Conservation (phyloP, 2,888 invertebrate genomes). For the Drosophila melanosoma region DNA sequence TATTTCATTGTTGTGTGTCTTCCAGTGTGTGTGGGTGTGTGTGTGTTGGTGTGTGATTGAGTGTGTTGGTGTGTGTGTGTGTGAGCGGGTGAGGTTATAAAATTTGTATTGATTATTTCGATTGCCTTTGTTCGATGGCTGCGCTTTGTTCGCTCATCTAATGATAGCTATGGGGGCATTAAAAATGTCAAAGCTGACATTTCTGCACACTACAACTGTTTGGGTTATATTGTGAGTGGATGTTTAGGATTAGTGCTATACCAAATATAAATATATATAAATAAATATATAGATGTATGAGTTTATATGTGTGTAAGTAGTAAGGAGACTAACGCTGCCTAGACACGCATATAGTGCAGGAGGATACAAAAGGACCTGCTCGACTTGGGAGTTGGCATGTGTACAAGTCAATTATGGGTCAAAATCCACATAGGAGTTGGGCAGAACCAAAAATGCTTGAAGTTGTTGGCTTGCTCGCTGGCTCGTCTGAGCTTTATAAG, state of each 20-base stretch:
- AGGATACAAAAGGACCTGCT: slow-evolving; percentile 17
- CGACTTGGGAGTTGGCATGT: slow-evolving; percentile 67
- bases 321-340: slow-evolving; percentile 53
- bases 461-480: slow-evolving; percentile 34
- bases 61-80: slow-evolving; percentile 1
- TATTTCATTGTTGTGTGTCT: slow-evolving; percentile 74
- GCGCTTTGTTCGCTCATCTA: slow-evolving; percentile 76
- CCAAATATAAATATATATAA: slow-evolving; percentile 39
- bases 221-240: slow-evolving; percentile 6
- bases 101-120: slow-evolving; percentile 81
- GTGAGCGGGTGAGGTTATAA: slow-evolving; percentile 60
- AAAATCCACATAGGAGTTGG: slow-evolving; percentile 75
- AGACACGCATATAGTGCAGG: slow-evolving; percentile 59
- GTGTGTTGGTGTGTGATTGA: slow-evolving; percentile 1
- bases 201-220: slow-evolving; percentile 31
- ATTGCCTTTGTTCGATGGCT: slow-evolving; percentile 76
- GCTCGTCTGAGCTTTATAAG: slow-evolving; percentile 56
- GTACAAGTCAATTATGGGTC: slow-evolving; percentile 81
- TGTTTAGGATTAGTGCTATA: slow-evolving; percentile 43
- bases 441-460: slow-evolving; percentile 44
- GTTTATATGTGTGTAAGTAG: not conserved
- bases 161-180: slow-evolving; percentile 79
- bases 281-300: slow-evolving; percentile 23
- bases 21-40: slow-evolving; percentile 9
- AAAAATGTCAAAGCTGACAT: slow-evolving; percentile 73